Base-by-base conservation (phyloP, 2,888 invertebrate species). In the Cenopis cana region DNA sequence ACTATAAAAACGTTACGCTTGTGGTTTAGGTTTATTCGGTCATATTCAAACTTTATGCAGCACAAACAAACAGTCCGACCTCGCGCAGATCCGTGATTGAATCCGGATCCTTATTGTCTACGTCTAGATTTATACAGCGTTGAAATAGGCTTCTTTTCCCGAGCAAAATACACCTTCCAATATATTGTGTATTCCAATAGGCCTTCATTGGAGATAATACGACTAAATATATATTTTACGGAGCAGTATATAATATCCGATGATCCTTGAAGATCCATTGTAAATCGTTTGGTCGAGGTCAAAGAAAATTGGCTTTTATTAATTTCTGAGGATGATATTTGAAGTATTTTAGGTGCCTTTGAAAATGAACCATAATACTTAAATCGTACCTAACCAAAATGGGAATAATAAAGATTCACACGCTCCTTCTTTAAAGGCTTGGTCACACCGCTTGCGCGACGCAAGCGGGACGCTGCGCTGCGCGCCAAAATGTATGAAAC, bases 31-130 rank as follows among this genome's bases (percentile, higher is more conserved):
- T 49, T 50, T 61, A 50, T 36, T 29, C 18, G 2, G 60, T 61
- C 52, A 54, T 60, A 52, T 41, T 41, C 29, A 36, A 50, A 57
- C 36, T 62, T 69, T 38, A 38, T 64, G 36, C 60, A 38, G 36
- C 49, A 57, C 36, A 38, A 56, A 55, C 50, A 69, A 50, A 17
- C 65, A 50, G 46, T 6, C 29, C 29, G 77, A 74, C 78, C 78
- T 78, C 76, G 76, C 52, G 68, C 70, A 74, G 73, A 76, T 78
- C 78, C 78, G 77, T 69, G 67, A 77, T 74, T 69, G 67, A 70
- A 75, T 74, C 76, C 78, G 77, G 77, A 76, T 75, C 73, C 71
- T 66, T 60, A 60, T 60, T 60, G 60, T 60, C 41, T 69, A 52
- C 14, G 57, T 57, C 70, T 71, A 71, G 66, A 71, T 66, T 71